Conservation (phyloP, 2,113 vertebrate species). For the Oncorhynchus kisutch region DNA sequence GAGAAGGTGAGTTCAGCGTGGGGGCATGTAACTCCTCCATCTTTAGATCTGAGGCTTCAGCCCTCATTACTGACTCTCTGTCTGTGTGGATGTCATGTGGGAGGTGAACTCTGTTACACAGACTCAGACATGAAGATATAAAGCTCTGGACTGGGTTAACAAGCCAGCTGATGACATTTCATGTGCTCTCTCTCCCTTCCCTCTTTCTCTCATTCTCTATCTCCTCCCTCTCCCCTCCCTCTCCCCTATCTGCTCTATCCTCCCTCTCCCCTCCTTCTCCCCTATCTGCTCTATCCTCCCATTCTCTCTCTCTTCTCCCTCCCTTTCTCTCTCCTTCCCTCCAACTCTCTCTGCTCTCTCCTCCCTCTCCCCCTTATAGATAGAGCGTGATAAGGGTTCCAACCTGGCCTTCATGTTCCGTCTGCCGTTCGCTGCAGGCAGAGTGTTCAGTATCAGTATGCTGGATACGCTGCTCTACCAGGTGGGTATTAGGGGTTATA, state of each 20-base stretch:
- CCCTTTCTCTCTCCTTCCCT: constrained; percentile 82
- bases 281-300: constrained; percentile 93
- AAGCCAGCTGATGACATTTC: not conserved
- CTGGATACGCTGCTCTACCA: constrained; percentile 95
- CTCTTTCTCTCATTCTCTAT: not conserved
- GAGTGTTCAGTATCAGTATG: constrained; percentile 99
- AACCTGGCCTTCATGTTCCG: constrained; percentile 99
- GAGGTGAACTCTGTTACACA: not conserved
- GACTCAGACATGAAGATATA: not conserved
- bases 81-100: not conserved
- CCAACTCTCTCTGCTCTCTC: constrained; percentile 81
- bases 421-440: constrained; percentile 89
- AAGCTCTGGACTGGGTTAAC: not conserved
- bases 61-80: not conserved
- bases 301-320: constrained; percentile 95
- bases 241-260: constrained; percentile 96
- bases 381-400: constrained; percentile 93
- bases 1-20: constrained; percentile 84
- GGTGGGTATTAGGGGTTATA: constrained; percentile 64
- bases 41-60: not conserved
- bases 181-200: not conserved
- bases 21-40: not conserved
- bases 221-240: not conserved
- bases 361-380: constrained; percentile 85
- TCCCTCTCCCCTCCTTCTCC: constrained; percentile 72